Evolutionary conservation across 2,797 vertebrate genomes (phyloP).

Genomic region (Channallabes apus): DNA sequence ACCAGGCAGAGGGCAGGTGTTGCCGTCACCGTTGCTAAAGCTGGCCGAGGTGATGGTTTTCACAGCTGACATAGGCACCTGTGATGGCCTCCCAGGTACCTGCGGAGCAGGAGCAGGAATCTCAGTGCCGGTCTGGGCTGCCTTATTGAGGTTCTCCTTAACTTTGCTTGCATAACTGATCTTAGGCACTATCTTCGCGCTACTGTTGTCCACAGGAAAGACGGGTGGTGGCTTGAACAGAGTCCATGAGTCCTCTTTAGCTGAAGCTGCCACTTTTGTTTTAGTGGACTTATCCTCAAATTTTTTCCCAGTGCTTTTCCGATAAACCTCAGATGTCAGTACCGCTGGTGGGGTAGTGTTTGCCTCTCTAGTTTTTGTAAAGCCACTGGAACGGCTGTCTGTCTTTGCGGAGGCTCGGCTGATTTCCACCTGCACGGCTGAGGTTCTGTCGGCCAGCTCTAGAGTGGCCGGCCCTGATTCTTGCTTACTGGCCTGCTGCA

Average conservation of each 20-base stretch:
- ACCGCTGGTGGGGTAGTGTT: slow-evolving; percentile 69
- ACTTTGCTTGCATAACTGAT: slow-evolving; percentile 99
- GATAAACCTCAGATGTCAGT: slow-evolving; percentile 72
- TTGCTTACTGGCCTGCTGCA: slow-evolving; percentile 76
- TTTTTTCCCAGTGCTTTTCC: slow-evolving; percentile 91
- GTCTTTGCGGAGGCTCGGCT: slow-evolving; percentile 71
- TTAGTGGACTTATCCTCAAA: slow-evolving; percentile 88
- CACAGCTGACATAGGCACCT: slow-evolving; percentile 96
- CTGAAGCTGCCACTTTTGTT: slow-evolving; percentile 82
- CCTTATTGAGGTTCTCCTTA: slow-evolving; percentile 99
- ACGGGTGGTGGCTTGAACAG: slow-evolving; percentile 97
- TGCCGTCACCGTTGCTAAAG: slow-evolving; percentile 94
- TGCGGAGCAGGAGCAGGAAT: slow-evolving; percentile 69
- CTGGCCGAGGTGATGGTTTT: slow-evolving; percentile 96
- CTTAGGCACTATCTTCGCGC: slow-evolving; percentile 99
- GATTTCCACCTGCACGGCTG: slow-evolving; percentile 76
- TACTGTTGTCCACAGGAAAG: slow-evolving; percentile 99
- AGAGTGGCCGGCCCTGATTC: slow-evolving; percentile 61
- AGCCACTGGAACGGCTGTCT: slow-evolving; percentile 62
- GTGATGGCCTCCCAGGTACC: slow-evolving; percentile 79
- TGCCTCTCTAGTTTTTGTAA: slow-evolving; percentile 63
- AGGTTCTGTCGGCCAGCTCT: slow-evolving; percentile 76
- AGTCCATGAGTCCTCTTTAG: slow-evolving; percentile 98
- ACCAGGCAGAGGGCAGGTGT: slow-evolving; percentile 79
- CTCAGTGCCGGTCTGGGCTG: slow-evolving; percentile 84